Percentiles rank a stretch among this genome's conserved stretches.
These are phyloP conservation scores for Oscheius sp. DNA, from an alignment of 2,888 invertebrate genomes.

Conservation along the genomic window DNA sequence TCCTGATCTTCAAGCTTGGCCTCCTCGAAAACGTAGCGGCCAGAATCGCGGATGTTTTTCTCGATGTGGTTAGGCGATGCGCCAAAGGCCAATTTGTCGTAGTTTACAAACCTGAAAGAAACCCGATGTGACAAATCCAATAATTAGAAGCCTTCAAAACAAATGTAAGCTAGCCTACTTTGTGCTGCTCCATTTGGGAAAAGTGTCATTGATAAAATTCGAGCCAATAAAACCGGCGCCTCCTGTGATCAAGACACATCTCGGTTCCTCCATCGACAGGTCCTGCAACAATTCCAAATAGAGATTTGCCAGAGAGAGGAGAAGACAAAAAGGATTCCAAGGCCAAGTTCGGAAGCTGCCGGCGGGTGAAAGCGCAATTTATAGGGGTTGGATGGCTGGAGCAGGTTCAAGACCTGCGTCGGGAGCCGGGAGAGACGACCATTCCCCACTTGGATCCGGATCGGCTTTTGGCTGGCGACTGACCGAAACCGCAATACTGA, in stretches of 20 bases:
- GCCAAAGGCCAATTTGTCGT: constrained; percentile 70
- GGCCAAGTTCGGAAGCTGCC: constrained; percentile 33
- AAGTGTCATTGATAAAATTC: constrained; percentile 71
- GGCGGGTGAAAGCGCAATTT: constrained; percentile 33
- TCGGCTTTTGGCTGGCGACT: constrained; percentile 17
- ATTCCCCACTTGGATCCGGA: constrained; percentile 17
- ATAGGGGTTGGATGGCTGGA: constrained; percentile 20
- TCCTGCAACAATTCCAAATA: not conserved
- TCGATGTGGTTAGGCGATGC: constrained; percentile 59
- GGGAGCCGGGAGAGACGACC: constrained; percentile 14
- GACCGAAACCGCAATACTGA: constrained; percentile 25
- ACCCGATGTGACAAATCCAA: not conserved
- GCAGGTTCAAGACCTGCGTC: constrained; percentile 28
- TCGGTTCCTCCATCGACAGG: constrained; percentile 50
- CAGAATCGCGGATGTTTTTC: constrained; percentile 51
- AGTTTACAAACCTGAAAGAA: constrained; percentile 64
- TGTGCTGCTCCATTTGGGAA: constrained; percentile 64
- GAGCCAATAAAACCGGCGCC: constrained; percentile 73
- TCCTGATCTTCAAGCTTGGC: constrained; percentile 65
- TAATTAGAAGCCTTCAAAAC: not conserved
- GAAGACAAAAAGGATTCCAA: constrained; percentile 6
- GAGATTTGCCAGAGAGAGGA: not conserved
- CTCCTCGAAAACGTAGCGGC: constrained; percentile 65
- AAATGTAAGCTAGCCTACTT: constrained; percentile 47
- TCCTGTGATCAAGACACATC: constrained; percentile 68